phyloP scores from a whole-genome alignment of 2,113 vertebrate species.

The Cinclus mexicanus region DNA sequence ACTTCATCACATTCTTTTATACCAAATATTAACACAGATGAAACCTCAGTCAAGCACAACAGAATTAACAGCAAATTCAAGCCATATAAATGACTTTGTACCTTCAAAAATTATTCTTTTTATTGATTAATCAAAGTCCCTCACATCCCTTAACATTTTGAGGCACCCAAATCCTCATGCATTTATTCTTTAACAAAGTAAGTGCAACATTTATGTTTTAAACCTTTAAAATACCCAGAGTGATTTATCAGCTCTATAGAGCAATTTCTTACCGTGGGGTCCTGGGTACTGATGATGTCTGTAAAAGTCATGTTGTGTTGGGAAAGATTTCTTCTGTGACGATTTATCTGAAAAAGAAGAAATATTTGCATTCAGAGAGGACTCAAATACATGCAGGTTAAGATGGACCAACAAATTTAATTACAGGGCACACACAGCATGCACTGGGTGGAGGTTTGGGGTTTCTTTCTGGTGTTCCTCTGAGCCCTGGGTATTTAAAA shows the following conservation, averaged over 20 bases:
- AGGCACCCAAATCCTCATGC: background rate
- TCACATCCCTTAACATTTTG: background rate
- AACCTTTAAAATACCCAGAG: background rate
- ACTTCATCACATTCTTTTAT: background rate
- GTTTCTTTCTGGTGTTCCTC: background rate
- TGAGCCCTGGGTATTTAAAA: background rate
- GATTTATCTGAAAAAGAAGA: conserved; percentile 74
- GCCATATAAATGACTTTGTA: background rate
- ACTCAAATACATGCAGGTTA: background rate
- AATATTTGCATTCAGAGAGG: background rate
- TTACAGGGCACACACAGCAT: background rate
- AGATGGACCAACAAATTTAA: background rate
- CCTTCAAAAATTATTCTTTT: background rate
- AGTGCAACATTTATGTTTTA: background rate
- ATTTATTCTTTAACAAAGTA: background rate
- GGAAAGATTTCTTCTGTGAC: conserved; percentile 91
- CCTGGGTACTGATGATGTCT: conserved; percentile 63
- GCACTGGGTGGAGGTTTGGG: background rate
- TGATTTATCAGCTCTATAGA: background rate
- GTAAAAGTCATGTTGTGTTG: conserved; percentile 78
- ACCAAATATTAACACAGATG: background rate
- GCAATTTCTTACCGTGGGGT: conserved; percentile 72
- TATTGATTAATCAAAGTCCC: conserved; percentile 15
- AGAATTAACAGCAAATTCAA: background rate
- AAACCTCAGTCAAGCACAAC: background rate